phyloP scores from a whole-genome alignment of 2,113 vertebrate genomes.

The Cyanoramphus novaezelandiae region DNA sequence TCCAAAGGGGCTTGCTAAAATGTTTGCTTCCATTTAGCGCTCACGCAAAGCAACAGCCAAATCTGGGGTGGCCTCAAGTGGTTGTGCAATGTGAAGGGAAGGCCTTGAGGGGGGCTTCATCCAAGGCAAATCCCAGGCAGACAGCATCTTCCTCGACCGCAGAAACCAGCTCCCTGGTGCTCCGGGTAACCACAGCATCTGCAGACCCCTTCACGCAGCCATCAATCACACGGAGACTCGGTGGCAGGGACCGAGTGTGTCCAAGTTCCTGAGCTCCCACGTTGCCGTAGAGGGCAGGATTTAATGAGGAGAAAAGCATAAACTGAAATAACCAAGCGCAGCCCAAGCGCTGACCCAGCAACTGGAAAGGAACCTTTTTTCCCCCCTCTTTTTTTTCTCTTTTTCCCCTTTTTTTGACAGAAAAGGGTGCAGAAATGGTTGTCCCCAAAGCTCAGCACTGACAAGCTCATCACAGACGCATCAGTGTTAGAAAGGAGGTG shows the following conservation, averaged over 20 bases:
- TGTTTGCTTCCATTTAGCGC: not conserved
- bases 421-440: not conserved
- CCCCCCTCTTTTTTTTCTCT: not conserved
- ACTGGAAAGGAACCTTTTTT: not conserved
- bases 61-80: conserved; percentile 37
- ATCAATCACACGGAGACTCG: not conserved
- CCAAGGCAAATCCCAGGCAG: conserved; percentile 12
- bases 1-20: not conserved
- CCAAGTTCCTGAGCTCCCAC: conserved; percentile 4
- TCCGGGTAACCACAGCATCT: conserved; percentile 50
- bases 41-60: not conserved
- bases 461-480: not conserved
- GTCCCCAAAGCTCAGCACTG: not conserved
- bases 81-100: conserved; percentile 38
- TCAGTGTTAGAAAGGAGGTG: not conserved
- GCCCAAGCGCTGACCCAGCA: conserved; percentile 8
- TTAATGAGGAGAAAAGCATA: conserved; percentile 3
- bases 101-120: not conserved
- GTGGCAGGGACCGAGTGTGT: not conserved
- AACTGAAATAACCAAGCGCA: not conserved
- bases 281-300: not conserved
- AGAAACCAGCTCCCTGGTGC: conserved; percentile 18
- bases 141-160: not conserved
- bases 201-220: not conserved
- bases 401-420: not conserved